Percentiles rank a stretch among this genome's conserved stretches.
Conservation (phyloP, 2,888 invertebrate species). For the Ectropis crepuscularia region DNA sequence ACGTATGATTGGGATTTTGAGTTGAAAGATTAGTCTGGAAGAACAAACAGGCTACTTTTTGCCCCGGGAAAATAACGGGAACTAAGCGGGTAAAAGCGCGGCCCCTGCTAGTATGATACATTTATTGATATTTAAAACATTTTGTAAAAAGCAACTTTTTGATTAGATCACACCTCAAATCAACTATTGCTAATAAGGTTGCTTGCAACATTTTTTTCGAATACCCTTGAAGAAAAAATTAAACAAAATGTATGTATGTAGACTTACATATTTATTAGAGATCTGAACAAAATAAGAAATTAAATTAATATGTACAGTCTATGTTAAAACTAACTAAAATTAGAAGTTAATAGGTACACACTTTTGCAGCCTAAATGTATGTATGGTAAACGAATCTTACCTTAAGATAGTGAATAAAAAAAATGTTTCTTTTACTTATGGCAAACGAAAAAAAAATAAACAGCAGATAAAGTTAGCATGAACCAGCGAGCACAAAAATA, state of each 20-base stretch:
- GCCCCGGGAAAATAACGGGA: no score
- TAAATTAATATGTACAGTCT: slow-evolving; percentile 86
- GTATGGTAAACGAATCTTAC: slow-evolving; percentile 48
- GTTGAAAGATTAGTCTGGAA: no score
- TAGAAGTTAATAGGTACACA: slow-evolving; percentile 84
- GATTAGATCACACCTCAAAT: no score
- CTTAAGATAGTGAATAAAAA: slow-evolving; percentile 68
- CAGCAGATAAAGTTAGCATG: slow-evolving; percentile 60
- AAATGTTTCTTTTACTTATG: slow-evolving; percentile 52
- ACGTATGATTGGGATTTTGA: no score
- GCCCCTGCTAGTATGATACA: no score
- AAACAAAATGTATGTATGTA: slow-evolving; percentile 58
- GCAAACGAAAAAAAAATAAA: slow-evolving; percentile 57
- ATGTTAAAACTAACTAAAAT: slow-evolving; percentile 85
- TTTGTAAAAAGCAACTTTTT: no score
- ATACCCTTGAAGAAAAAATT: no score
- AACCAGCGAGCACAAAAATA: slow-evolving; percentile 56
- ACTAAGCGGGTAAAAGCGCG: no score
- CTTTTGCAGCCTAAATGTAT: slow-evolving; percentile 72
- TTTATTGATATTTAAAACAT: no score
- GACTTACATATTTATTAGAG: slow-evolving; percentile 86
- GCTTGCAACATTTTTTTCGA: no score
- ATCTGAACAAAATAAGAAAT: slow-evolving; percentile 86
- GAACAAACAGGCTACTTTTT: no score
- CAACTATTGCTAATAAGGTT: no score